Base-by-base conservation (phyloP, 2,888 invertebrate species). In the Ecliptopera silaceata region DNA sequence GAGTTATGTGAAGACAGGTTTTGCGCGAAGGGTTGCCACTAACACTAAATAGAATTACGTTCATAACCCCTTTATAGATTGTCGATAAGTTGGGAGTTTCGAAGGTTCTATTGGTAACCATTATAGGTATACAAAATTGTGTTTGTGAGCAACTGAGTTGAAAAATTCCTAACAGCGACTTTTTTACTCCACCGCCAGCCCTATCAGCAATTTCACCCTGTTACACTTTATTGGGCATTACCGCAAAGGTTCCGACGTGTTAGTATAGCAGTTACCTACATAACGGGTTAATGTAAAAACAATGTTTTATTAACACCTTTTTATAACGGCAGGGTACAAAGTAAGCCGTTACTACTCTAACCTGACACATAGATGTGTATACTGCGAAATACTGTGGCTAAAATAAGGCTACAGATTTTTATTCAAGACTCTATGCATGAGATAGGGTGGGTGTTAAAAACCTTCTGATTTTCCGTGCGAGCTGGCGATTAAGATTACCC, bases 1-100 rank as follows among this genome's bases (percentile, higher is more conserved):
- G 57, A 57, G 44, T 57, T 53, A 53, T 57, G 32, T 42, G 48
- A 52, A 34, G 57, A 57, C 39, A 48, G 38, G 8, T 43, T 47
- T 42, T n/a, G 15, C 12, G 8, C 2, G 22, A 22, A 57, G 47
- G 57, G 48, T 32, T 52, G 39, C 32, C 13, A 46, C 34, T 26
- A n/a, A 20, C 4, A 41, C 6, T 26, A 8, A 26, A 26, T 6
- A 26, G 4, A 26, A 26, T 26, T n/a, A n/a, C n/a, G n/a, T n/a
- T n/a, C n/a, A n/a, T n/a, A n/a, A n/a, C n/a, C n/a, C n/a, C n/a
- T n/a, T n/a, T n/a, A n/a, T n/a, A n/a, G n/a, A n/a, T n/a, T n/a
- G n/a, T n/a, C n/a, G n/a, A n/a, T n/a, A n/a, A n/a, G n/a, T n/a
- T n/a, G n/a, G n/a, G n/a, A n/a, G n/a, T n/a, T n/a, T n/a, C n/a